Base-by-base conservation (phyloP, 2,888 invertebrate species). In the Diaprepes abbreviatus region DNA sequence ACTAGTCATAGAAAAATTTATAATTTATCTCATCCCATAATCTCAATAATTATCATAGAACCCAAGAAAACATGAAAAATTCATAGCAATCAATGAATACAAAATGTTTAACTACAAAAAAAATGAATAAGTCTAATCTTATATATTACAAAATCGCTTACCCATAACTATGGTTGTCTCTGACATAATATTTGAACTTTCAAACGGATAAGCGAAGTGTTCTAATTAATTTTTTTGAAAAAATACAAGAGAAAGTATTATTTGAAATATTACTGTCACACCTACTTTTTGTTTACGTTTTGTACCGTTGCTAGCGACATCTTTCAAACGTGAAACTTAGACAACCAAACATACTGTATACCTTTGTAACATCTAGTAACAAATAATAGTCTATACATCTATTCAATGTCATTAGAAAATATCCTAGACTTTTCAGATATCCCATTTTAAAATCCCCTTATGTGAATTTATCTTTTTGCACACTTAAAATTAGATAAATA, bases 211-310 rank as follows among this genome's bases (percentile, higher is more conserved):
- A 66, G 50, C 59, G 67, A 70, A 72, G 66, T 62, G 67, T n/a
- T 45, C 12, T 54, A 45, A 21, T 17, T 50, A 40, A 40, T 52
- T 70, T 54, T 62, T 66, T 48, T 14, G 14, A 66, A 21, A 17
- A 35, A 12, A 57, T 24, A 24, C 24, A 45, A 40, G 59, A 50
- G 66, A 66, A 66, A 66, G 66, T 66, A 24, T n/a, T n/a, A n/a
- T 65, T 64, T 54, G 50, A 33, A 60, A 54, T n/a, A 5, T 52
- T 50, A 54, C 69, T 76, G 79, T 79, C 79, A 79, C 79, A 77
- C 79, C 79, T 79, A 75, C 76, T 79, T 78, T 75, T 77, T 79
- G 77, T 78, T 79, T 79, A 78, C 75, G 69, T 75, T 77, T 70
- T 72, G 66, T 73, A 69, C 62, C 70, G 70, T 43, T 54, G 28